Conservation (phyloP, 2,888 invertebrate species). For the Pocota personata region DNA sequence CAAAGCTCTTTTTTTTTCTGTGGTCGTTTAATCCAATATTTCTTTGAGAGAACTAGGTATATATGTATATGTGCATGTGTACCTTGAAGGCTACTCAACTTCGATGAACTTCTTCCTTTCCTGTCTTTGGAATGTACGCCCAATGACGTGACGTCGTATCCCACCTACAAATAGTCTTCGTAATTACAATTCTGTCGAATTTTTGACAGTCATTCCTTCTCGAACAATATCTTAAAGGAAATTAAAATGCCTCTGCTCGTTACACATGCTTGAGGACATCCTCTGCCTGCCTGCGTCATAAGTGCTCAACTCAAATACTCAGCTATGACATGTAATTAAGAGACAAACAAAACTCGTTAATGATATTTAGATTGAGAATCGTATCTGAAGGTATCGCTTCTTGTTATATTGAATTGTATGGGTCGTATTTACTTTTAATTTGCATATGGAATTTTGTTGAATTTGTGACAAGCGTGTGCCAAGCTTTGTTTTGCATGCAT, state of each 20-base stretch:
- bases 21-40: too few relatives aligned
- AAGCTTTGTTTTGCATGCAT: not conserved
- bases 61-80: too few relatives aligned
- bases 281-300: not conserved
- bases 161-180: not conserved
- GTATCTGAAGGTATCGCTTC: not conserved
- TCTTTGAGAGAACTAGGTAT: too few relatives aligned
- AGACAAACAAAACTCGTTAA: not conserved
- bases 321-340: slow-evolving; percentile 6
- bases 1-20: too few relatives aligned
- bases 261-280: not conserved
- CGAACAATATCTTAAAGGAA: not conserved
- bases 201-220: not conserved
- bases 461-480: not conserved
- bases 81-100: not conserved
- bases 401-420: not conserved
- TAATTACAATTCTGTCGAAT: not conserved
- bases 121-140: not conserved
- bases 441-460: slow-evolving; percentile 1
- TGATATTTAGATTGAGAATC: not conserved
- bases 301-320: not conserved
- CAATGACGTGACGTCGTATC: not conserved
- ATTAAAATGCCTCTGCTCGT: not conserved
- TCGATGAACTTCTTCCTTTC: not conserved
- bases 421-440: slow-evolving; percentile 1